Percentiles rank a stretch among this genome's conserved stretches.
phyloP scores from a whole-genome alignment of 2,797 vertebrate species.

The Emys orbicularis region DNA sequence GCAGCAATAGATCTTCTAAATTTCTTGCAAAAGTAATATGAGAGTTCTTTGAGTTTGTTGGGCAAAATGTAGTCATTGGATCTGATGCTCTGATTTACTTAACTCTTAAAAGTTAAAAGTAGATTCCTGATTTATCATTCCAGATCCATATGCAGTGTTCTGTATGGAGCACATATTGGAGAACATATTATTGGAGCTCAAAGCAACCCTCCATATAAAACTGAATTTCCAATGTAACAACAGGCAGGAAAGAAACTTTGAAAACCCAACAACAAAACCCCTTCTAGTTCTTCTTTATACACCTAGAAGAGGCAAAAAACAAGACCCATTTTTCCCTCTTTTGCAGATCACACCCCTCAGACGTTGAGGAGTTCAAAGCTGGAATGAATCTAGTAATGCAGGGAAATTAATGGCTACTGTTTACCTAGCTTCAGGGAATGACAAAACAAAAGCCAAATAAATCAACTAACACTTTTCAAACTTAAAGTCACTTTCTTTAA shows the following conservation, averaged over 20 bases:
- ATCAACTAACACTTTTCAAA: neutral
- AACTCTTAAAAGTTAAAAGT: neutral
- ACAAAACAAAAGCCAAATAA: neutral
- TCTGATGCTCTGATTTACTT: neutral
- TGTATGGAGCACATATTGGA: too few species aligned
- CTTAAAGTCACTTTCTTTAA: constrained; percentile 65
- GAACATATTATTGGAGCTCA: neutral
- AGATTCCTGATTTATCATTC: too few species aligned
- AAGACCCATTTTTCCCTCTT: neutral
- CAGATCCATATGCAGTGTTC: neutral
- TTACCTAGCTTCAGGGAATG: neutral
- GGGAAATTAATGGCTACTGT: neutral
- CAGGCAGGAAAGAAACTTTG: neutral
- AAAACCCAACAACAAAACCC: neutral
- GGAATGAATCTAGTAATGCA: neutral
- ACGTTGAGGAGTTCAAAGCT: accelerated
- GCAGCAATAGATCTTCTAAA: neutral
- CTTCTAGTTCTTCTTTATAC: neutral
- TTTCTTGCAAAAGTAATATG: neutral
- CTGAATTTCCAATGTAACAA: neutral
- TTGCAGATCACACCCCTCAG: neutral
- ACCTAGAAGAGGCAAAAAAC: neutral
- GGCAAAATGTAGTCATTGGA: neutral
- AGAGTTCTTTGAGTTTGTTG: too few species aligned
- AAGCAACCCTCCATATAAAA: neutral